phyloP scores from a whole-genome alignment of 2,888 invertebrate species.

The Anticlea derivata region DNA sequence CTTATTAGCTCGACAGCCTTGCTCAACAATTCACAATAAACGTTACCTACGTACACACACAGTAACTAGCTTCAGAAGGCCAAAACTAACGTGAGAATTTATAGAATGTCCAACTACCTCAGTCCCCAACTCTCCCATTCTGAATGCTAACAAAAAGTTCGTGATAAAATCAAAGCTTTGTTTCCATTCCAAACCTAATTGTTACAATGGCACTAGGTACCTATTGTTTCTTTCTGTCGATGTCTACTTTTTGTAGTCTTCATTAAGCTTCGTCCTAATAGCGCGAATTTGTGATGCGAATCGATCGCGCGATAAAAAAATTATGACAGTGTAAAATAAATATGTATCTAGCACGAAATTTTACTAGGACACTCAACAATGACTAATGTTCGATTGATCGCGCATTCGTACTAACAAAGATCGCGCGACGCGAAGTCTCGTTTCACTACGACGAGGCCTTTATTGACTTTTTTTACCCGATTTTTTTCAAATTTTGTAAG shows the following conservation, averaged over 20 bases:
- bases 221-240: neutral
- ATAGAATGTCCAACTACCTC: slow-evolving; percentile 32
- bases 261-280: neutral
- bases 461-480: too few relatives aligned
- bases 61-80: slow-evolving; percentile 58
- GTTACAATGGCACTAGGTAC: neutral
- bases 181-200: neutral
- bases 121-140: slow-evolving; percentile 29
- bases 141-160: slow-evolving; percentile 20
- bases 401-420: too few relatives aligned
- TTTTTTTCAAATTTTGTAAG: too few relatives aligned
- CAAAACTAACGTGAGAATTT: slow-evolving; percentile 57
- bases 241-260: slow-evolving; percentile 5
- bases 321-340: too few relatives aligned
- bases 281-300: too few relatives aligned
- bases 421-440: too few relatives aligned
- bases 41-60: slow-evolving; percentile 46
- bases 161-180: slow-evolving; percentile 9
- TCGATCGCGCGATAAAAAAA: too few relatives aligned
- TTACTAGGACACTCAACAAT: too few relatives aligned
- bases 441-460: too few relatives aligned
- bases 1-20: slow-evolving; percentile 65
- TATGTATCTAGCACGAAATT: too few relatives aligned
- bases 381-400: too few relatives aligned
- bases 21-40: slow-evolving; percentile 66